Base-by-base conservation (phyloP, 2,113 vertebrate species). In the Nymphicus hollandicus region DNA sequence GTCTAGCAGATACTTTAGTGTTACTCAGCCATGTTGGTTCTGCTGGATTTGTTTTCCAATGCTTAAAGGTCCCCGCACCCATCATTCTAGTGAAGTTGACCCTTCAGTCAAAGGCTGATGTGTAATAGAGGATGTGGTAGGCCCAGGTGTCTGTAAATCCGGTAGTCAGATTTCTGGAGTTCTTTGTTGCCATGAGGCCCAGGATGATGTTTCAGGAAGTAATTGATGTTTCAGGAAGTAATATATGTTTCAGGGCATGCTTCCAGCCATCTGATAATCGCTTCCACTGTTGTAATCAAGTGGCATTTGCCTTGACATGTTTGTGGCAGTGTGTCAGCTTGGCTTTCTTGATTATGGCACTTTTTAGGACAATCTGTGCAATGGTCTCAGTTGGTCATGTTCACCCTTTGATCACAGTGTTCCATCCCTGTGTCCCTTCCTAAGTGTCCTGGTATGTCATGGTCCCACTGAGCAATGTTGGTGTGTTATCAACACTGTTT, bases 401-500 rank as follows among this genome's bases (percentile, higher is more conserved):
- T 41, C 11, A 33, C 5, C 5, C 11, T 13, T n/a, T 0, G 0
- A 53, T 16, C 17, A 53, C 8, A 47, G 13, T 11, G 15, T 41
- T 72, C 5, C 24, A 64, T 50, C 7, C 13, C 7, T 72, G 6
- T 20, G 60, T 50, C 7, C 13, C 7, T 68, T 68, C 13, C 43
- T 56, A 37, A 13, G 43, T 35, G 6, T 35, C 39, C 44, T 65
- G 7, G 33, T 68, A 17, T n/a, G 27, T 64, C 28, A 22, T 9
- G 37, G 19, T 37, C 35, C 33, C 24, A 19, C 8, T 52, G 9
- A 73, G 17, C 31, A 68, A 56, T 24, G 31, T 4, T 49, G 12
- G 4, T 53, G 33, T 79, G 11, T 33, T 82, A 60, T 25, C 27
- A 74, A 4, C 7, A 46, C 5, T 70, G 33, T 58, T 91, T 85